These are phyloP conservation scores for Rhadinocentrus ornatus DNA, from an alignment of 2,797 vertebrate species.

Conservation along the genomic window DNA sequence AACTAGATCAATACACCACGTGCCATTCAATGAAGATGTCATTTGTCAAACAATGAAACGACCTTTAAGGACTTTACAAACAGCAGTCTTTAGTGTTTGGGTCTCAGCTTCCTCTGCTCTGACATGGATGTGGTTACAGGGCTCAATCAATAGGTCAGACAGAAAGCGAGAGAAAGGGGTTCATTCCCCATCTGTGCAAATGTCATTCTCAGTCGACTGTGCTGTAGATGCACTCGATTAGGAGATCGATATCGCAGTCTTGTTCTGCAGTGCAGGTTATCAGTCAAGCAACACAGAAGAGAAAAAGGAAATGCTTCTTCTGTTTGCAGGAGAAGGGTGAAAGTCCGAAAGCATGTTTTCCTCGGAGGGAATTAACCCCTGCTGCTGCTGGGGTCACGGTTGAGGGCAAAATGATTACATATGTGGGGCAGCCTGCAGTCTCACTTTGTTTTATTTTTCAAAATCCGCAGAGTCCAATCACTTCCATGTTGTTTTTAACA, in stretches of 20 bases:
- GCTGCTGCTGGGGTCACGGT: not conserved
- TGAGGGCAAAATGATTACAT: not conserved
- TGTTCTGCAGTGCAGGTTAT: conserved; percentile 40
- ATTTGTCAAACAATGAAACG: conserved; percentile 38
- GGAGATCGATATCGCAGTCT: conserved; percentile 54
- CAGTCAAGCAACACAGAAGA: conserved; percentile 49
- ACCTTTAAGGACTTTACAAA: conserved; percentile 17
- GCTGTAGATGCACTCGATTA: conserved; percentile 56
- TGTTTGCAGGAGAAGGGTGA: not conserved
- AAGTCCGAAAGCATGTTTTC: conserved; percentile 13
- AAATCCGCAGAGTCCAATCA: not conserved
- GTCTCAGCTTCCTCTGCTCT: conserved; percentile 14
- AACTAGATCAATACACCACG: conserved; percentile 3
- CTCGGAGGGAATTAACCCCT: conserved; percentile 2
- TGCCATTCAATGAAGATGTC: conserved; percentile 32
- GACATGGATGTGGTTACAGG: conserved; percentile 43
- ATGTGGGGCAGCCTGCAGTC: not conserved
- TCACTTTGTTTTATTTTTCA: not conserved
- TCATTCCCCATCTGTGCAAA: conserved; percentile 59
- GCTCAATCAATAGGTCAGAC: conserved; percentile 56
- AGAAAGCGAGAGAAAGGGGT: conserved; percentile 41
- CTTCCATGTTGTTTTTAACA: conserved; percentile 12
- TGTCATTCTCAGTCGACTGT: conserved; percentile 46
- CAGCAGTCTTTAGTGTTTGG: conserved; percentile 20
- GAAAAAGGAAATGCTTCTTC: conserved; percentile 8